Conservation (phyloP, 2,888 invertebrate species). For the Nomada ferruginata region DNA sequence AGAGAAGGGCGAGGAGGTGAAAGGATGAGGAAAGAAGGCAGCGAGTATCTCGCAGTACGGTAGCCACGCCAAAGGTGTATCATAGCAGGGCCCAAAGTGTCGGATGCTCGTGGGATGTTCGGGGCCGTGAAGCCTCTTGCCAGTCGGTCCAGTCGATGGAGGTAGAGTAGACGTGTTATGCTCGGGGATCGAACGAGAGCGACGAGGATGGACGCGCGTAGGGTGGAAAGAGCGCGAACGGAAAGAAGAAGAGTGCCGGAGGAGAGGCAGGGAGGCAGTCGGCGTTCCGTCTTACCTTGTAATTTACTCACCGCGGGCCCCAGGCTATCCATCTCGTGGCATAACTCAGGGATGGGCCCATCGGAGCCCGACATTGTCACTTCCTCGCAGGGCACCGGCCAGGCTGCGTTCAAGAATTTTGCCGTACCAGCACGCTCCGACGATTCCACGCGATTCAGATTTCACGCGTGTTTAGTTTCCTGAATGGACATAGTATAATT, state of each 20-base stretch:
- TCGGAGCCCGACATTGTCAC: slow-evolving; percentile 76
- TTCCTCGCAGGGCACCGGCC: slow-evolving; percentile 57
- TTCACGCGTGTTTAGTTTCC: neutral
- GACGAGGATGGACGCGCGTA: slow-evolving; percentile 35
- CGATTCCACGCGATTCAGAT: slow-evolving; percentile 3
- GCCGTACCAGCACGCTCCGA: slow-evolving; percentile 1
- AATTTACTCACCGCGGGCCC: slow-evolving; percentile 83
- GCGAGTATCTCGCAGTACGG: slow-evolving; percentile 74
- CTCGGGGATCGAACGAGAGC: slow-evolving; percentile 36
- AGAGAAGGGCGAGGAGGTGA: slow-evolving; percentile 48
- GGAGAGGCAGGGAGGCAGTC: slow-evolving; percentile 71
- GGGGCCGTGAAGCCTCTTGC: slow-evolving; percentile 60
- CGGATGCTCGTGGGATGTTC: slow-evolving; percentile 74
- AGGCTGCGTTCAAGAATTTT: slow-evolving; percentile 30
- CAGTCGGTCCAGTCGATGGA: slow-evolving; percentile 50
- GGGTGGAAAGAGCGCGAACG: slow-evolving; percentile 58
- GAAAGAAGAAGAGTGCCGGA: slow-evolving; percentile 49
- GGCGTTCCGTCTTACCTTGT: slow-evolving; percentile 82
- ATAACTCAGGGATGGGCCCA: slow-evolving; percentile 80
- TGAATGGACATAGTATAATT: neutral
- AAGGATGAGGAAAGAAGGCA: slow-evolving; percentile 55
- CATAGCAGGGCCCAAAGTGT: slow-evolving; percentile 76
- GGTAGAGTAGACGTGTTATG: slow-evolving; percentile 46
- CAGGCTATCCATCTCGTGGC: slow-evolving; percentile 81
- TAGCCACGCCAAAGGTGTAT: slow-evolving; percentile 77